A percentile compares a stretch with the other conserved stretches of the same genome.
Evolutionary conservation across 2,113 vertebrate species (phyloP).

Genomic region (Lethenteron reissneri): DNA sequence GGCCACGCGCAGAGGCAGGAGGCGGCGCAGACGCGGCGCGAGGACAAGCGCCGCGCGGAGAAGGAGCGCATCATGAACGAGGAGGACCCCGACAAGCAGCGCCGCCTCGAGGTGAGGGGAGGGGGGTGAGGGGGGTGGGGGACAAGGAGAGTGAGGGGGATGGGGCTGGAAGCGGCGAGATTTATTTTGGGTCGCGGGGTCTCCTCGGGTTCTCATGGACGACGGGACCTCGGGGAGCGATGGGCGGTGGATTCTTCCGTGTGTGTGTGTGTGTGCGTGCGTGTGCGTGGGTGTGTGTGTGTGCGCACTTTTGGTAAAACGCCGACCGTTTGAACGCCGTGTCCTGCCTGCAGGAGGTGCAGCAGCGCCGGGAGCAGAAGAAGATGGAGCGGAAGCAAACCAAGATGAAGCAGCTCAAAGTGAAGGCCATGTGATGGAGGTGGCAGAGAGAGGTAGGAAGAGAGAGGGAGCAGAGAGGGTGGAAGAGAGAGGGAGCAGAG

Average conservation of each 20-base stretch:
- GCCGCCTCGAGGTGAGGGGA: conserved; percentile 2
- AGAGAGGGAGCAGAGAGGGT: too few relatives aligned
- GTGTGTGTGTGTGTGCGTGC: neutral
- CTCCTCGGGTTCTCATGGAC: too few relatives aligned
- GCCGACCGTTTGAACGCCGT: neutral
- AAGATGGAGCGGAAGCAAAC: conserved; percentile 3
- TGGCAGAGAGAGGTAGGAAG: too few relatives aligned
- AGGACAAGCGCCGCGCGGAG: neutral
- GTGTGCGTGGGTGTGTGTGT: neutral
- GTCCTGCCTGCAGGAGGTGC: neutral
- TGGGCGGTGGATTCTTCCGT: neutral
- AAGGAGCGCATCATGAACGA: conserved; percentile 1
- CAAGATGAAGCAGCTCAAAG: conserved; percentile 5
- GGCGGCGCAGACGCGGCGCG: neutral
- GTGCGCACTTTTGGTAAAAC: neutral
- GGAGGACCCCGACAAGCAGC: neutral
- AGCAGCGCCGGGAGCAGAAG: neutral
- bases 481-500: too few relatives aligned
- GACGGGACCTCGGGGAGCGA: too few relatives aligned
- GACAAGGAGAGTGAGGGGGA: neutral
- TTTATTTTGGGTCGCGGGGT: neutral
- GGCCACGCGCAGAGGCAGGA: conserved; percentile 1
- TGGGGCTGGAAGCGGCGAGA: conserved; percentile 1
- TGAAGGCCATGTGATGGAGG: neutral
- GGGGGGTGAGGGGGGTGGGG: neutral